Evolutionary conservation across 2,888 invertebrate genomes (phyloP), one percentile per base, ranked within the genome.

Genomic region (Dysmachus trigonus): DNA sequence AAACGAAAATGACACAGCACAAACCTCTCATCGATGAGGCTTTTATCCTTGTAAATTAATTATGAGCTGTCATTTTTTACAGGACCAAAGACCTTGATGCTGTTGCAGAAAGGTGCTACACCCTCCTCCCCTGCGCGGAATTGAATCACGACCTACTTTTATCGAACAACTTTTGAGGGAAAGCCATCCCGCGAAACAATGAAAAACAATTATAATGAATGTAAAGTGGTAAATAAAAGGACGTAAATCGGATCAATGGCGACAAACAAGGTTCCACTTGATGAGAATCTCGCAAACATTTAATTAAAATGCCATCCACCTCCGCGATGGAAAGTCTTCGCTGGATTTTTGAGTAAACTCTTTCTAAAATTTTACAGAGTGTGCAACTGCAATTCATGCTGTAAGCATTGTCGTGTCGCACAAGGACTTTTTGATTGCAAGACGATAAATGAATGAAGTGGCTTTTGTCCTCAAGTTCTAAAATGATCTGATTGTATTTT

Each of bases 21-120:
- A 27, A 62, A 62, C 62, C 62, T 62, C 10, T 62, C 62, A 62
- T 27, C 62, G 22, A 10, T 62, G 18, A 15, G 33, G 73, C 73
- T 73, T 73, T 73, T 73, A 73, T 73, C 33, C 73, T 73, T 73
- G 73, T 73, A 73, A 73, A 73, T 73, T 73, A 73, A 73, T 73
- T 73, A 73, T 31, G 73, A 73, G 31, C 73, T 73, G 73, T 73
- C 73, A 73, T 6, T 73, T 73, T 73, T 33, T 73, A 73, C 18
- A 15, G 62, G 22, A 62, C 27, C 22, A 62, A 62, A 62, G 62
- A 62, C 62, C 18, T 62, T 27, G 62, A 5, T 73, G 31, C 31
- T 31, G 33, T 15, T 33, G 13, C 33, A 73, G n/a, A 73, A 27
- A 72, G 71, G 71, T 30, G 27, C 5, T 53, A 4, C 4, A 41